A percentile compares a stretch with the other conserved stretches of the same genome.
Evolutionary conservation across 2,888 invertebrate species (phyloP).

Genomic region (Epinotia ramella): DNA sequence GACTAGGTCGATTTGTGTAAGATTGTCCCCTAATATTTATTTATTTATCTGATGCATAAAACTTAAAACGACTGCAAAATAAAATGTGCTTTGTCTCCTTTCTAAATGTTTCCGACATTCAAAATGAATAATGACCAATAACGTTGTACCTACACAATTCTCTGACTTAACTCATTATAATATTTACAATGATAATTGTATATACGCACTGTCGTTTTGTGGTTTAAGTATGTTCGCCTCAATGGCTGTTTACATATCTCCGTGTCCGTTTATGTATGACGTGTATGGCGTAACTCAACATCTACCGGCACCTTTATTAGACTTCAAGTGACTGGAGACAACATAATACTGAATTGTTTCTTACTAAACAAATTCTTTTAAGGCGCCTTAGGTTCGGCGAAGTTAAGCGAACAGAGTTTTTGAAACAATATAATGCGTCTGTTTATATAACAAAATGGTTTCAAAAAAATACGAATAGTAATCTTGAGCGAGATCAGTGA

Average conservation of each 20-base stretch:
- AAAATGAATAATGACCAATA: conserved; percentile 33
- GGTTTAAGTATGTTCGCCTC: conserved; percentile 62
- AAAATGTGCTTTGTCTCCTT: too few species aligned
- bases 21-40: too few species aligned
- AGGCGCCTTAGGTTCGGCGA: too few species aligned
- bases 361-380: conserved; percentile 4
- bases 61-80: too few species aligned
- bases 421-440: too few species aligned
- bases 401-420: too few species aligned
- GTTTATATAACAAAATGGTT: too few species aligned
- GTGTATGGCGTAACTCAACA: conserved; percentile 32
- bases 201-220: conserved; percentile 54
- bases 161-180: conserved; percentile 49
- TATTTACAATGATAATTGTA: conserved; percentile 56
- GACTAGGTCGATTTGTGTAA: too few species aligned
- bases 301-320: conserved; percentile 15
- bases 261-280: conserved; percentile 45
- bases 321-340: conserved; percentile 12
- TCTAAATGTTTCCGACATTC: too few species aligned
- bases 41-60: too few species aligned
- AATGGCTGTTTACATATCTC: conserved; percentile 63
- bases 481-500: too few species aligned
- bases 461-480: too few species aligned
- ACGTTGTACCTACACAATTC: conserved; percentile 37
- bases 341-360: conserved; percentile 8